Percentiles rank a stretch among this genome's conserved stretches.
These are phyloP conservation scores for Apeira syringaria DNA, from an alignment of 2,888 invertebrate genomes.

Conservation along the genomic window DNA sequence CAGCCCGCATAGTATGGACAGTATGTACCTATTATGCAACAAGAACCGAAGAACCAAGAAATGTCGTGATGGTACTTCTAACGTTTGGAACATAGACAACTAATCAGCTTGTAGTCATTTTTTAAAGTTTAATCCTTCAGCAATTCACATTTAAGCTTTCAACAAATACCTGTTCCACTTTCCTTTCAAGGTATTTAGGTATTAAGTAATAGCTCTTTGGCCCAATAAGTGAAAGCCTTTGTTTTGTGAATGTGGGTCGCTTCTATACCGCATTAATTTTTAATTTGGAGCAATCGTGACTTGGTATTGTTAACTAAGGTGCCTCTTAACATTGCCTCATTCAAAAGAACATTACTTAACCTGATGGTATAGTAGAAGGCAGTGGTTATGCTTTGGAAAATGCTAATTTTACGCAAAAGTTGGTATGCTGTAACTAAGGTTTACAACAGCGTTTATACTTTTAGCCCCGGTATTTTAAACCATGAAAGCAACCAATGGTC, in stretches of 20 bases:
- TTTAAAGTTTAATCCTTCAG: neutral
- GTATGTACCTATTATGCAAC: too few species aligned
- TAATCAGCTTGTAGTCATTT: neutral
- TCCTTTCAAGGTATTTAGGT: slow-evolving; percentile 20
- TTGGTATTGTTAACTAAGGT: slow-evolving; percentile 36
- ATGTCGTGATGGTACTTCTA: too few species aligned
- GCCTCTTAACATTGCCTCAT: slow-evolving; percentile 33
- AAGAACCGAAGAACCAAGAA: too few species aligned
- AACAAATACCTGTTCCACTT: slow-evolving; percentile 19
- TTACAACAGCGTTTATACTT: too few species aligned
- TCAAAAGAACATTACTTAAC: slow-evolving; percentile 7
- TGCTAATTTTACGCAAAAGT: neutral
- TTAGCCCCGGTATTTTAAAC: too few species aligned
- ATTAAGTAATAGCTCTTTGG: slow-evolving; percentile 19
- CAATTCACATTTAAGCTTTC: slow-evolving; percentile 8
- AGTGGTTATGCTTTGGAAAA: slow-evolving; percentile 1
- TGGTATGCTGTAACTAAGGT: too few species aligned
- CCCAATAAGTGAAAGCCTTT: slow-evolving; percentile 24
- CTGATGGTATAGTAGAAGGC: slow-evolving; percentile 1
- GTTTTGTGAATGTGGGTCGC: slow-evolving; percentile 49
- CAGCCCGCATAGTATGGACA: too few species aligned
- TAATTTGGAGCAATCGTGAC: slow-evolving; percentile 62
- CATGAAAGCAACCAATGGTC: too few species aligned
- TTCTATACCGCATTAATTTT: slow-evolving; percentile 53
- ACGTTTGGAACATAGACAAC: neutral